A percentile compares a stretch with the other conserved stretches of the same genome.
Conservation (phyloP, 1,140 invertebrate species). For the Drosophila triauraria region DNA sequence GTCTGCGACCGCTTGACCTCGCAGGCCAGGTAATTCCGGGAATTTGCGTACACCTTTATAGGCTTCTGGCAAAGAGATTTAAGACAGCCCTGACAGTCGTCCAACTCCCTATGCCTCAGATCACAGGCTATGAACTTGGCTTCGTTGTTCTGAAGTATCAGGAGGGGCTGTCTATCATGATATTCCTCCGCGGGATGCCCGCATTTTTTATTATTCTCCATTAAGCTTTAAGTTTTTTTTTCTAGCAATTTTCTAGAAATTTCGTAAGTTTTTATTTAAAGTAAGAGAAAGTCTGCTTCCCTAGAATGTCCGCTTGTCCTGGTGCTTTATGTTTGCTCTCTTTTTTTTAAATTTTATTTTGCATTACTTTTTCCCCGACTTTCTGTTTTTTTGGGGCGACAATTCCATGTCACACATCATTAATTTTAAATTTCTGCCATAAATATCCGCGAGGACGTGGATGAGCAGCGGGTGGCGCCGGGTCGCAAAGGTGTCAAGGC, state of each 20-base stretch:
- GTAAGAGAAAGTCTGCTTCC: conserved; percentile 5
- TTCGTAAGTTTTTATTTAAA: not conserved
- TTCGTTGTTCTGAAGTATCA: not conserved
- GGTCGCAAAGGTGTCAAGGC: conserved; percentile 58
- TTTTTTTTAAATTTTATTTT: conserved; percentile 15
- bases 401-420: conserved; percentile 79
- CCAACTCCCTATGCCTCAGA: not conserved
- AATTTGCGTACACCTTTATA: conserved; percentile 2
- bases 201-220: conserved; percentile 1
- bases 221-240: conserved; percentile 18
- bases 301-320: not conserved
- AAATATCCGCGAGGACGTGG: conserved; percentile 62
- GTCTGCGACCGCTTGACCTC: not conserved
- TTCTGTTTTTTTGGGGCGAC: conserved; percentile 40
- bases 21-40: conserved; percentile 16
- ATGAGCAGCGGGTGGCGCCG: conserved; percentile 22
- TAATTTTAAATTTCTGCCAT: conserved; percentile 80
- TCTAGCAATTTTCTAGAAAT: conserved; percentile 10
- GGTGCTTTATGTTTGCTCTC: not conserved
- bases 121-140: conserved; percentile 19
- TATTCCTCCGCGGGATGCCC: not conserved
- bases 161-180: not conserved
- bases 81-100: conserved; percentile 8
- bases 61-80: conserved; percentile 2
- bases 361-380: conserved; percentile 39